phyloP scores from a whole-genome alignment of 1,140 invertebrate genomes.

The Sitophilus oryzae region DNA sequence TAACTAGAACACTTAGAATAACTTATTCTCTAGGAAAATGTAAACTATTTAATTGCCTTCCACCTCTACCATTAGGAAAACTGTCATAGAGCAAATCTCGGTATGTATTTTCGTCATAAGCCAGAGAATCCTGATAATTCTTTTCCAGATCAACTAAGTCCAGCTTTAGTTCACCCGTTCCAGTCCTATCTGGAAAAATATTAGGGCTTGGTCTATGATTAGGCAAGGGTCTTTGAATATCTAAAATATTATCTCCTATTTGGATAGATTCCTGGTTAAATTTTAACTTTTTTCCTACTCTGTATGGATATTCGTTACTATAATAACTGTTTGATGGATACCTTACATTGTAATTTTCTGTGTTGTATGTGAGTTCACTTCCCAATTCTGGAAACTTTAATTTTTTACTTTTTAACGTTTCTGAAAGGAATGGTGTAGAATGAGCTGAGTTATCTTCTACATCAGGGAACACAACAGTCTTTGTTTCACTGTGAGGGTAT shows the following conservation, averaged over 20 bases:
- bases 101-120: conserved; percentile 5
- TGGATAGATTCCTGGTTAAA: conserved; percentile 10
- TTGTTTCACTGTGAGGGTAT: neutral
- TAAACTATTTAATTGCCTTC: neutral
- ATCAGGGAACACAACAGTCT: neutral
- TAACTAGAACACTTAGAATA: too few relatives aligned
- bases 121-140: conserved; percentile 5
- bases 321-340: too few relatives aligned
- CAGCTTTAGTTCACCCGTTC: conserved; percentile 44
- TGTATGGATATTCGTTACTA: conserved; percentile 12
- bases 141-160: conserved; percentile 28
- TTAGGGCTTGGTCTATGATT: conserved; percentile 33
- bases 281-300: conserved; percentile 24
- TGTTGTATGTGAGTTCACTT: too few relatives aligned
- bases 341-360: too few relatives aligned
- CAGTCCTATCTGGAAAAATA: conserved; percentile 45
- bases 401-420: neutral
- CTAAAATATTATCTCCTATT: conserved; percentile 21
- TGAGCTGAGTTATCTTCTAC: neutral
- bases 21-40: conserved; percentile 9
- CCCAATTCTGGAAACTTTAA: conserved; percentile 25
- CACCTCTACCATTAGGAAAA: conserved; percentile 8
- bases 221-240: conserved; percentile 33
- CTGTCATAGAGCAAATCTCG: conserved; percentile 14
- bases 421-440: neutral